These are phyloP conservation scores for Zalophus californianus DNA, from an alignment of 2,797 vertebrate species.

Conservation along the genomic window DNA sequence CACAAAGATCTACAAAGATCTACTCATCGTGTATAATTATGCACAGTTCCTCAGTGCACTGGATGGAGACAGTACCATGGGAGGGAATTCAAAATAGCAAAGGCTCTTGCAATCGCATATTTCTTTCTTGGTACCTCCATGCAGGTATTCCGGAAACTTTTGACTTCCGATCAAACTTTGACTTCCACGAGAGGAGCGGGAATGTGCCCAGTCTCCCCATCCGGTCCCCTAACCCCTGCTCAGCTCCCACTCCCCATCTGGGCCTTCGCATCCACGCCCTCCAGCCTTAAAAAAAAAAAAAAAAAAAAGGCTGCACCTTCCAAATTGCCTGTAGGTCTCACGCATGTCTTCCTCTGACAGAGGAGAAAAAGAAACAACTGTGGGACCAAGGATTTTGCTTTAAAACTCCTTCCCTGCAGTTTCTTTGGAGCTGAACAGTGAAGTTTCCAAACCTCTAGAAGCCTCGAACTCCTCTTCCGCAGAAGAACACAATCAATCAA, in stretches of 20 bases:
- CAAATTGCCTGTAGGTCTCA: background rate
- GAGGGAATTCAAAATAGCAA: background rate
- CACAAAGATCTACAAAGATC: background rate
- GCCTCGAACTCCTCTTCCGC: background rate
- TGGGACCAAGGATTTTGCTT: background rate
- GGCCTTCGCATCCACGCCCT: background rate
- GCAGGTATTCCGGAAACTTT: background rate
- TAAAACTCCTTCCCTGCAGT: background rate
- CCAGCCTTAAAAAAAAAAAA: background rate
- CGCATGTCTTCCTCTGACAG: background rate
- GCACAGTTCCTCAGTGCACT: rapidly evolving
- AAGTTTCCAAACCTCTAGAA: background rate
- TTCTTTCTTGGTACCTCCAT: background rate
- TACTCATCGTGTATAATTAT: background rate
- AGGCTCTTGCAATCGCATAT: background rate
- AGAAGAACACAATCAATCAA: background rate
- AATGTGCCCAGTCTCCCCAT: background rate
- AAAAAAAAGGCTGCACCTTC: background rate
- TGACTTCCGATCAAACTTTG: background rate
- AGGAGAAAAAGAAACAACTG: background rate
- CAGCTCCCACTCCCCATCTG: background rate
- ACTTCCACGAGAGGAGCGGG: background rate
- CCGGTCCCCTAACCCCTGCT: background rate
- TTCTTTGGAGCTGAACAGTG: background rate
- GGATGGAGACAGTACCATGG: rapidly evolving